These are phyloP conservation scores for Thymelicus acteon DNA, from an alignment of 2,888 invertebrate genomes.

Conservation along the genomic window DNA sequence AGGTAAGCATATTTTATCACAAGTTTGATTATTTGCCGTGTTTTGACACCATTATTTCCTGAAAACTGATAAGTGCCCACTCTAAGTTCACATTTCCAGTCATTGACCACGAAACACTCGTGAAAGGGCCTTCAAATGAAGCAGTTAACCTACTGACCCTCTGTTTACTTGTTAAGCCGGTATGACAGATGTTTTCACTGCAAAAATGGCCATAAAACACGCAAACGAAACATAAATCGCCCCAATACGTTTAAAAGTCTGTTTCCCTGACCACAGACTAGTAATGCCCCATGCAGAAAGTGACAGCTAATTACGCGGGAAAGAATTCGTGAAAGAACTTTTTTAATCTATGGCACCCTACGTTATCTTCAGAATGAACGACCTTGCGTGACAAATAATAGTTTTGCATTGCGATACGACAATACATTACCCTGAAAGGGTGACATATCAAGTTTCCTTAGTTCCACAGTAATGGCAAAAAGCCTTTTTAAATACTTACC, in stretches of 20 bases:
- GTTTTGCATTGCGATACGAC: constrained; percentile 52
- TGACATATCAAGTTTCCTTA: constrained; percentile 35
- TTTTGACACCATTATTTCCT: not conserved
- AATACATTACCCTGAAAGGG: constrained; percentile 42
- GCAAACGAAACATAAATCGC: constrained; percentile 64
- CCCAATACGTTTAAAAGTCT: constrained; percentile 46
- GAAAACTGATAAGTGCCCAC: constrained; percentile 2
- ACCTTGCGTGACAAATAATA: constrained; percentile 67
- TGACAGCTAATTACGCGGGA: constrained; percentile 34
- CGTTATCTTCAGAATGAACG: constrained; percentile 45
- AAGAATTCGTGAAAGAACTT: constrained; percentile 29
- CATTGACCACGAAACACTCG: constrained; percentile 52
- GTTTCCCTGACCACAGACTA: constrained; percentile 40
- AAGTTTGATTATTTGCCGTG: not conserved
- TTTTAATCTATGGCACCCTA: constrained; percentile 33
- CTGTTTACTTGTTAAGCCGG: constrained; percentile 54
- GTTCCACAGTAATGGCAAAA: constrained; percentile 25
- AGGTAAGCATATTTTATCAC: too few relatives aligned
- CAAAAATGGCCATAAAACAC: constrained; percentile 62
- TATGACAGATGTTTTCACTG: constrained; percentile 75
- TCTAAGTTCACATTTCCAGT: constrained; percentile 47
- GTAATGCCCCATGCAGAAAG: constrained; percentile 17
- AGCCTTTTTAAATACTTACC: constrained; percentile 22
- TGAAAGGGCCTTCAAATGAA: constrained; percentile 55
- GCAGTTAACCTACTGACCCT: constrained; percentile 71